Evolutionary conservation across 2,888 invertebrate genomes (phyloP), one percentile per base, ranked within the genome.

Genomic region (Ichneumon xanthorius): DNA sequence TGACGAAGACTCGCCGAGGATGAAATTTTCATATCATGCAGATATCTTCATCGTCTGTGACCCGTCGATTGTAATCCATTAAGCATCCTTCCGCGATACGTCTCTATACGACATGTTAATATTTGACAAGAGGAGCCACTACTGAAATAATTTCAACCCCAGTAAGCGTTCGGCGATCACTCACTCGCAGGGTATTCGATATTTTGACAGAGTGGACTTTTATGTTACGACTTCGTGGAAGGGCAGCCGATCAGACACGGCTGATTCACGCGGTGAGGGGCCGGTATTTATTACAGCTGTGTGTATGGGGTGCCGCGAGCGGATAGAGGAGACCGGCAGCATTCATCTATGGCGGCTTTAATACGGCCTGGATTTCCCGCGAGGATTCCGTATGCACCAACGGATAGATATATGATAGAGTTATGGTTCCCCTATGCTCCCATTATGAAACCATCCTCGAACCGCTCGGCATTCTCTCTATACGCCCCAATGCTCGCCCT

Each of bases 361-460:
- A 90, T 90, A 89, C 87, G 85, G 86, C 87, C 68, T 85, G 89
- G 89, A 91, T 92, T 91, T 89, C 91, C 90, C 90, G 87, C 80
- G 89, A 88, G 91, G 88, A 83, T 86, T 86, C 82, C 80, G 81
- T 87, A 81, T 84, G 84, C 82, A 86, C 86, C 87, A 85, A 88
- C 87, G 88, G 89, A 91, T 91, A 87, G 88, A 89, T 86, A 89
- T 88, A 88, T 88, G 90, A 91, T 92, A 87, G 90, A 92, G 92
- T 93, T 92, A 92, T 91, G 89, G 89, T 89, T 91, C 92, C 90
- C 92, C 88, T 89, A 90, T 90, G 90, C 88, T 89, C 88, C 91
- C 88, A 90, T 92, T 92, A 92, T 89, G 86, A 88, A 88, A 78
- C 88, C 90, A 89, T 88, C 88, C 87, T 82, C 73, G 79, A 88